Conservation (phyloP, 2,113 vertebrate species). For the Pluvialis apricaria region DNA sequence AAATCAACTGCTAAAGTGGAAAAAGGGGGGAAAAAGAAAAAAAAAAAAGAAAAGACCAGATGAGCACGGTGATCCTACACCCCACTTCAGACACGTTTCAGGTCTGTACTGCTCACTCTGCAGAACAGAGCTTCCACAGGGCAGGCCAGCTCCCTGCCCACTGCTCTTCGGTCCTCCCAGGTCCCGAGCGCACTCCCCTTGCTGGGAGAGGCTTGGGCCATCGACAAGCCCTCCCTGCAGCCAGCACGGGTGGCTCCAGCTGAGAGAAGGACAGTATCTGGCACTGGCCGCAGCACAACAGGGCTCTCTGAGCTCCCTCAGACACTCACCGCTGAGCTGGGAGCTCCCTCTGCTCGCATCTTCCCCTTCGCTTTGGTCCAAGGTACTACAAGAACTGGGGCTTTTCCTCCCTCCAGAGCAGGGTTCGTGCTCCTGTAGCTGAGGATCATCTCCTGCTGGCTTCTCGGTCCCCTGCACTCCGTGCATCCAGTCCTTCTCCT, state of each 20-base stretch:
- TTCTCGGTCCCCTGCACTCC: background rate
- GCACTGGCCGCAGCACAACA: background rate
- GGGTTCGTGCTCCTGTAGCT: background rate
- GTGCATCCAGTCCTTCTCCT: slow-evolving; percentile 15
- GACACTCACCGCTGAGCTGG: slow-evolving; percentile 53
- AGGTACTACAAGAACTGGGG: slow-evolving; percentile 8
- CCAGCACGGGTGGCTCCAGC: background rate
- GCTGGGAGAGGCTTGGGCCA: background rate
- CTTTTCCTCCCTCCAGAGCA: slow-evolving; percentile 7
- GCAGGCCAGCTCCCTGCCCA: background rate
- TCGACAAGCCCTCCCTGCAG: background rate
- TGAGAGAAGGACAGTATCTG: background rate
- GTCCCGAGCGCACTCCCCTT: background rate
- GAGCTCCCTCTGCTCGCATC: slow-evolving; percentile 19
- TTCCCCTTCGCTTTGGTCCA: slow-evolving; percentile 56
- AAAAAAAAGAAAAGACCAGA: background rate
- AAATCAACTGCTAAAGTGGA: slow-evolving; percentile 1
- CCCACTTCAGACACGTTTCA: background rate
- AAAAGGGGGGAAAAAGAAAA: rapidly evolving
- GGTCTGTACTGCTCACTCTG: background rate
- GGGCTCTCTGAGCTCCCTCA: background rate
- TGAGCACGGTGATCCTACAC: background rate
- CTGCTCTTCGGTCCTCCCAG: background rate
- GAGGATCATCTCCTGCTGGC: background rate
- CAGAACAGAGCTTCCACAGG: background rate